A percentile compares a stretch with the other conserved stretches of the same genome.
Conservation (phyloP, 35 echinoderm and acorn worm genomes). For the Lytechinus variegatus region DNA sequence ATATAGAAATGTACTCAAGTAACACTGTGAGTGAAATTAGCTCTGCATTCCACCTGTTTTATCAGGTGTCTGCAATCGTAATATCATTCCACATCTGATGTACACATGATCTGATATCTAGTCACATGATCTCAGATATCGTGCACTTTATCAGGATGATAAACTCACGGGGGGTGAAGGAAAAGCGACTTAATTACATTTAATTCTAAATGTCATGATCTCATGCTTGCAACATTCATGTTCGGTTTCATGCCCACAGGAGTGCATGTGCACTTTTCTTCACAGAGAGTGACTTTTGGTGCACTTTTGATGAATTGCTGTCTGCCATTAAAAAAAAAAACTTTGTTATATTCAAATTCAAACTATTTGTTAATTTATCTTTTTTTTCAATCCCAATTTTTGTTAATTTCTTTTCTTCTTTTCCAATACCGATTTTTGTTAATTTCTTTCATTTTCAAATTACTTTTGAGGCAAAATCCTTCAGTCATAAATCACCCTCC, state of each 20-base stretch:
- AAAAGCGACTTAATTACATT: not conserved
- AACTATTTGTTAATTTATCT: too few relatives aligned
- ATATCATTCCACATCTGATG: not conserved
- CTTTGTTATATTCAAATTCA: not conserved
- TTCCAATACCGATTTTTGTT: too few relatives aligned
- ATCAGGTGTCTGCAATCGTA: slow-evolving; percentile 10
- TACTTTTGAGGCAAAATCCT: not conserved
- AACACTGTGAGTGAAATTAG: not conserved
- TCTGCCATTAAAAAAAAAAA: not conserved
- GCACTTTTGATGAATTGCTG: not conserved
- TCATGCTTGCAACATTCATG: not conserved
- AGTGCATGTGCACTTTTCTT: not conserved
- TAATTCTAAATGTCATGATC: not conserved
- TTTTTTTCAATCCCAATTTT: too few relatives aligned
- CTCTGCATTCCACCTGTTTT: not conserved
- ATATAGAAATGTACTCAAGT: not conserved
- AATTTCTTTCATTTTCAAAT: too few relatives aligned
- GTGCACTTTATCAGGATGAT: not conserved
- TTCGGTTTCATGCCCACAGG: not conserved
- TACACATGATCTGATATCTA: not conserved
- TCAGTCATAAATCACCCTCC: not conserved
- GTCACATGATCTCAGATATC: slow-evolving; percentile 2
- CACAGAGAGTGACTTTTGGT: too few relatives aligned
- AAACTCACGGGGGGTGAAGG: not conserved
- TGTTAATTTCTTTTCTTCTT: too few relatives aligned